phyloP scores from a whole-genome alignment of 2,113 vertebrate species.

The Fulica atra region DNA sequence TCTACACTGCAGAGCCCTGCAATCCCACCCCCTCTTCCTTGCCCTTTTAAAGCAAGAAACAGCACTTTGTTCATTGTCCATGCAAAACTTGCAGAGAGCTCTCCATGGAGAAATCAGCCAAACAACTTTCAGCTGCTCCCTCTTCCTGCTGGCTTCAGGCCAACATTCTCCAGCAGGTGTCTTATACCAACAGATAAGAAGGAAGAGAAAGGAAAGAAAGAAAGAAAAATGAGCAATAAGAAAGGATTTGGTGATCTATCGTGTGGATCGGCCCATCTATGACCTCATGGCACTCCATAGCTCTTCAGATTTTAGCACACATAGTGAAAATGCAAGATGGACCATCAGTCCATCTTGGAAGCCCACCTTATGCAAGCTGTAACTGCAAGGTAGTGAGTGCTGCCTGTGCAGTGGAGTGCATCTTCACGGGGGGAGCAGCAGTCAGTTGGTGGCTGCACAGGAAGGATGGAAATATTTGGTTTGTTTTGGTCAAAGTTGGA shows the following conservation, averaged over 20 bases:
- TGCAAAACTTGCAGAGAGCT: background rate
- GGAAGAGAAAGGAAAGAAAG: background rate
- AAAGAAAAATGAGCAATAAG: background rate
- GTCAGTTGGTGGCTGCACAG: background rate
- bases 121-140: conserved; percentile 66
- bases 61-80: conserved; percentile 44
- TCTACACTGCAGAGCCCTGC: background rate
- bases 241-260: background rate
- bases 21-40: background rate
- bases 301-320: background rate
- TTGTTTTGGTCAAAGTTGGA: background rate
- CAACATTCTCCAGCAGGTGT: conserved; percentile 73
- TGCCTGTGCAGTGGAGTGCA: background rate
- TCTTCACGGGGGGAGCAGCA: background rate
- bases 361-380: accelerated
- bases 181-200: conserved; percentile 53
- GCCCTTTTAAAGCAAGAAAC: conserved; percentile 40
- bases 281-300: background rate
- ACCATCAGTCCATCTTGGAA: background rate
- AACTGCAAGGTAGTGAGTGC: background rate
- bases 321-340: accelerated
- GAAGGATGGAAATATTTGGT: background rate
- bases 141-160: conserved; percentile 52
- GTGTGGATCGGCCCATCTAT: background rate
- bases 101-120: conserved; percentile 46